Conservation (phyloP, 2,888 invertebrate species). For the Neoaliturus tenellus region DNA sequence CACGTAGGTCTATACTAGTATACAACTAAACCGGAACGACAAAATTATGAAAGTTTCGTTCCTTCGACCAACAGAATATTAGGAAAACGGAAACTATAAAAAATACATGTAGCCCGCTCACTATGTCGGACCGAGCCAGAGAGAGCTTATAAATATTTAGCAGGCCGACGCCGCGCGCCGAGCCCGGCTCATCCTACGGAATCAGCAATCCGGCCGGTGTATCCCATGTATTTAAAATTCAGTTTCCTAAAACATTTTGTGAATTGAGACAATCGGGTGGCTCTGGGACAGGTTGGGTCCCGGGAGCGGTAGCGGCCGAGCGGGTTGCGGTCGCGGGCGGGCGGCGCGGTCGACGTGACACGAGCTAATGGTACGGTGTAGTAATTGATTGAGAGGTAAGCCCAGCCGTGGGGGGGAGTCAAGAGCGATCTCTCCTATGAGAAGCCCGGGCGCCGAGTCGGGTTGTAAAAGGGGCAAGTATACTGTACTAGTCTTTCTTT, state of each 20-base stretch:
- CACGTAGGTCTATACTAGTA: too few species aligned
- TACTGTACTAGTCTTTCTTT: conserved; percentile 54
- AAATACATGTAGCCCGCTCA: not conserved
- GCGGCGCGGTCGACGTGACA: not conserved
- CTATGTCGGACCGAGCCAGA: not conserved
- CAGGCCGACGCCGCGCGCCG: not conserved
- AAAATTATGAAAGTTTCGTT: too few species aligned
- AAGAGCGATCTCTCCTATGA: conserved; percentile 60
- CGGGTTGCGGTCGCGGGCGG: not conserved
- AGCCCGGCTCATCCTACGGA: not conserved
- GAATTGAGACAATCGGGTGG: not conserved
- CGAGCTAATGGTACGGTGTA: not conserved
- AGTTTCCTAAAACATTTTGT: not conserved
- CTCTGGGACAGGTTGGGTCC: not conserved
- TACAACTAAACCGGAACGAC: too few species aligned
- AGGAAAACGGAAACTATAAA: too few species aligned
- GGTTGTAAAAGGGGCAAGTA: conserved; percentile 58
- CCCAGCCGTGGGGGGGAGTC: conserved; percentile 73
- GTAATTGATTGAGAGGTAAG: conserved; percentile 57
- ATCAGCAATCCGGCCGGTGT: not conserved
- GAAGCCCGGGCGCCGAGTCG: conserved; percentile 47
- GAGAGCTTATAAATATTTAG: conserved; percentile 4
- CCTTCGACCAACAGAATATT: too few species aligned
- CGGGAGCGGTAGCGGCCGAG: not conserved
- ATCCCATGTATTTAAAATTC: conserved; percentile 5